Conservation (phyloP, 2,888 invertebrate species). For the Chymomyza procnemis region DNA sequence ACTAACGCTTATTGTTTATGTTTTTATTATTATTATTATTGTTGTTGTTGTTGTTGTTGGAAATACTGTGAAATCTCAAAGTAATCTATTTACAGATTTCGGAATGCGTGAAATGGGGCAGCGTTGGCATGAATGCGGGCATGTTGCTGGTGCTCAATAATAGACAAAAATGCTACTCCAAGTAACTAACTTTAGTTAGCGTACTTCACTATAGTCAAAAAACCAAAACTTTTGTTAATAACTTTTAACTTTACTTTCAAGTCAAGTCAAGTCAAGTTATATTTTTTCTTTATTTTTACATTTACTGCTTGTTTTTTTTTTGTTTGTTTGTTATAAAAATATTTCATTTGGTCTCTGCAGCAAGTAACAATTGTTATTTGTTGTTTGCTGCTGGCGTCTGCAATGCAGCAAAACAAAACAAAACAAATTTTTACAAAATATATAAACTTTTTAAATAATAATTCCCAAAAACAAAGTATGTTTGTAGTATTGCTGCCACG, state of each 20-base stretch:
- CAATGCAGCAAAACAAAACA: constrained; percentile 17
- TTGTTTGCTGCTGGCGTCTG: constrained; percentile 2
- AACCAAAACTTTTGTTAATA: not conserved
- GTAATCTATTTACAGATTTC: constrained; percentile 82
- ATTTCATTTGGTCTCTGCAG: constrained; percentile 4
- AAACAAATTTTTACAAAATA: not conserved
- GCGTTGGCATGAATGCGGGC: constrained; percentile 85
- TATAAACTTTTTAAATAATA: no score
- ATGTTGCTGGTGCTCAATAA: constrained; percentile 82
- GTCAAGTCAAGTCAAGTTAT: not conserved
- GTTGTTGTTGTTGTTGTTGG: not conserved
- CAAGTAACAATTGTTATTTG: constrained; percentile 22
- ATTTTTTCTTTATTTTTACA: not conserved
- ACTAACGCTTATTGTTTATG: no score
- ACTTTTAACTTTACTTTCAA: not conserved
- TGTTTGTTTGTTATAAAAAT: constrained; percentile 6
- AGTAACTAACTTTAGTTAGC: constrained; percentile 37
- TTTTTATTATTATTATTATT: not conserved
- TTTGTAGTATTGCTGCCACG: no score
- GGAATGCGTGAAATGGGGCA: constrained; percentile 86
- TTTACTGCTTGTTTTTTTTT: not conserved
- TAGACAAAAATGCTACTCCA: constrained; percentile 65
- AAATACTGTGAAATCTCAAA: constrained; percentile 50
- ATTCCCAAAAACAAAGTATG: no score
- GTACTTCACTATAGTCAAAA: not conserved